Evolutionary conservation across 2,797 vertebrate species (phyloP), one percentile per base, ranked within the genome.

Genomic region (Rhodeus uyekii): DNA sequence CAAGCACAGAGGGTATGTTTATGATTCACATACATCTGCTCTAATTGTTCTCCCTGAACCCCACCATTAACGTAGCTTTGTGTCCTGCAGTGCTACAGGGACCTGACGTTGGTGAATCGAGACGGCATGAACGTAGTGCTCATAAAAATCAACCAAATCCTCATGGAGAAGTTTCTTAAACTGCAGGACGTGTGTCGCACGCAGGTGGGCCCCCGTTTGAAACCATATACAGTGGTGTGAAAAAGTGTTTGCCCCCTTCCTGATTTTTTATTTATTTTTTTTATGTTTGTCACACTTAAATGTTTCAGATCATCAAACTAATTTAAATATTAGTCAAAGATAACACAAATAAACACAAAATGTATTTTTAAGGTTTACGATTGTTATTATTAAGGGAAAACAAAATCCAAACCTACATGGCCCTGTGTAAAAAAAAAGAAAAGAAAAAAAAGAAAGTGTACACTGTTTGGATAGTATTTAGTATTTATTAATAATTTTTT

Each of bases 161-260:
- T 99, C 4, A 99, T 99, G 98, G 98, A 99, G 87, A 99, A 98
- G 86, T 99, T 98, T 92, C 89, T 97, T 85, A 99, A 98, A 84
- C 92, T 99, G 69, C 97, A 98, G 88, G 97, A 98, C 0, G 90
- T 94, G 4, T 96, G 95, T 46, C 90, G 96, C 16, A 95, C 92
- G 2, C 96, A 96, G 96, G 96, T 96, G 34, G 36, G 48, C 36
- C 34, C 27, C 36, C 8, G 55, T 82, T 65, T 71, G 78, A 29
- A 27, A 3, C 18, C 29, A 9, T 48, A 27, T 24, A n/a, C 32
- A 38, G 22, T 55, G 24, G 6, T 46, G n/a, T 22, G 60, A 46
- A n/a, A n/a, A n/a, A n/a, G n/a, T n/a, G n/a, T n/a, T n/a, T n/a
- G n/a, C n/a, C n/a, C n/a, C n/a, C n/a, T n/a, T n/a, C n/a, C n/a